A percentile compares a stretch with the other conserved stretches of the same genome.
Conservation (phyloP, 2,797 vertebrate genomes). For the Neoniphon sammara region DNA sequence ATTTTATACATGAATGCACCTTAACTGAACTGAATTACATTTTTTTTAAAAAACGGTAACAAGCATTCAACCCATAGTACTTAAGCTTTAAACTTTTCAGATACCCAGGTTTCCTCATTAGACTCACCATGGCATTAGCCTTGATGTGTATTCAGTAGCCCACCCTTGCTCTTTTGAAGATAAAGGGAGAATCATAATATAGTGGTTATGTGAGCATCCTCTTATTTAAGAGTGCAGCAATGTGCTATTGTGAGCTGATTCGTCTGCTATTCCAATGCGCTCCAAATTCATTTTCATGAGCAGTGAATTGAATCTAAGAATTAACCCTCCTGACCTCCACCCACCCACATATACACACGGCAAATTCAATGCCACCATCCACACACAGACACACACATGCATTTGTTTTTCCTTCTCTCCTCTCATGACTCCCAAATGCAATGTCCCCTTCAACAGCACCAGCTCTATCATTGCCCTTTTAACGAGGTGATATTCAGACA, state of each 20-base stretch:
- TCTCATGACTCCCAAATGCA: constrained; percentile 46
- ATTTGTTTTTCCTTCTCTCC: constrained; percentile 45
- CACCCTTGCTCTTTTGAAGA: constrained; percentile 4
- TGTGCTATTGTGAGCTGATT: constrained; percentile 16
- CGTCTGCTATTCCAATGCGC: constrained; percentile 13
- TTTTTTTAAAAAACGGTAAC: not conserved
- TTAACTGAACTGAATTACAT: constrained; percentile 18
- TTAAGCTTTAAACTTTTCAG: constrained; percentile 13
- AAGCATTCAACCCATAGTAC: not conserved
- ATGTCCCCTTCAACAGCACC: constrained; percentile 51
- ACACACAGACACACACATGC: not conserved
- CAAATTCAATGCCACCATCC: not conserved
- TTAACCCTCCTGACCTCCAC: not conserved
- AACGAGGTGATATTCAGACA: constrained; percentile 77
- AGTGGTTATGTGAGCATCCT: constrained; percentile 1
- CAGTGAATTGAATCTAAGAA: constrained; percentile 18
- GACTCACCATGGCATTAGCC: not conserved
- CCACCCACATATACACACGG: not conserved
- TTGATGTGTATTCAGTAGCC: constrained; percentile 15
- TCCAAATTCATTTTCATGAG: not conserved
- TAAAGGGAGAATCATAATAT: constrained; percentile 15
- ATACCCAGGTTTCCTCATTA: constrained; percentile 24
- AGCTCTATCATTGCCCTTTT: constrained; percentile 73
- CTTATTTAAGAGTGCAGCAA: constrained; percentile 13
- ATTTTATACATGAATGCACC: not conserved